Conservation (phyloP, 1,140 invertebrate species). For the Lucilia cuprina region DNA sequence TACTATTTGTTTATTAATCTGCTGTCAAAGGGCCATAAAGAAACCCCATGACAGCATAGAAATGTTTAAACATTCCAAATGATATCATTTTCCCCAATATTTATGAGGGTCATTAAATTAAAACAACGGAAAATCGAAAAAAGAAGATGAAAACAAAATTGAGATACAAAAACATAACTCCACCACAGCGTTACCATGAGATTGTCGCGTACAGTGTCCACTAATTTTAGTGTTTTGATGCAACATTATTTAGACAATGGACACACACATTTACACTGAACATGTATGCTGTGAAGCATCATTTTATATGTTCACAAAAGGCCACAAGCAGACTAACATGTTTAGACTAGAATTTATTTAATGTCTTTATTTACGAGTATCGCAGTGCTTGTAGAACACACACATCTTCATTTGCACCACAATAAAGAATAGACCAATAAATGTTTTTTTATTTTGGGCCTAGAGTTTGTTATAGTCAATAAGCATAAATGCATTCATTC, state of each 20-base stretch:
- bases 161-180: not conserved
- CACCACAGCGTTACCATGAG: not conserved
- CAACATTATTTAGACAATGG: not conserved
- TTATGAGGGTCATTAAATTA: constrained; percentile 14
- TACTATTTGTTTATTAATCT: not conserved
- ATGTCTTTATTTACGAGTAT: constrained; percentile 1
- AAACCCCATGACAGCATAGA: not conserved
- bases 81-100: not conserved
- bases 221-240: not conserved
- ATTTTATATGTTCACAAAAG: not conserved
- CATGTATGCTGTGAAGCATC: not conserved
- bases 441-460: not conserved
- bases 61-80: constrained; percentile 4
- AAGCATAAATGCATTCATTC: not conserved
- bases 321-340: not conserved
- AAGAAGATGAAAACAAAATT: not conserved
- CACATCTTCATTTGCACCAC: constrained; percentile 4
- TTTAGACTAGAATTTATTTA: not conserved
- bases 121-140: not conserved
- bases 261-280: not conserved
- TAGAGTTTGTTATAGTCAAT: constrained; percentile 2
- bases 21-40: not conserved
- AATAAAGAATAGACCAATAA: not conserved
- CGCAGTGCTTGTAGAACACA: not conserved
- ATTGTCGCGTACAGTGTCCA: not conserved